Evolutionary conservation across 2,797 vertebrate genomes (phyloP), one percentile per base, ranked within the genome.

Genomic region (Cynodonichthys magdalenae): DNA sequence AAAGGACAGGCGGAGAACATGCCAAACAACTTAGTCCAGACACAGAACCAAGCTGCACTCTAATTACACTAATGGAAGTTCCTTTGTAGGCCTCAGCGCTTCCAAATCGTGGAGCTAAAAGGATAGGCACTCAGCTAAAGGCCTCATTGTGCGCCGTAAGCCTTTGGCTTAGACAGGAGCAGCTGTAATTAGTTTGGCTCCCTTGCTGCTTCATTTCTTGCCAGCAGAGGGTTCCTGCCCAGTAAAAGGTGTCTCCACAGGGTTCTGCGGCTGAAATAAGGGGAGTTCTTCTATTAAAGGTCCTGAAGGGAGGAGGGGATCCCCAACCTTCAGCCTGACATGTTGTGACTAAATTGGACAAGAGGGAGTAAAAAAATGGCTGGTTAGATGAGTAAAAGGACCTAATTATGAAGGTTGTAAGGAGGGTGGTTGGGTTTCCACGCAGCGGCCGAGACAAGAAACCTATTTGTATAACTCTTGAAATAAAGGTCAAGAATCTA

Each of bases 11-110:
- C 46, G 71, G 72, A 83, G 67, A 72, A 79, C 50, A 78, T 45
- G 73, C 66, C 84, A 81, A 87, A 90, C 82, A 89, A 89, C 85
- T 90, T 79, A 73, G 74, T 70, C 50, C 68, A 79, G 77, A 82
- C 78, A 75, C 81, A 73, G 79, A 85, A 84, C 77, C 84, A 82
- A 84, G 88, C 81, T 90, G 83, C 87, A 87, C 90, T 89, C 88
- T 93, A 93, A 93, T 94, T 93, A 92, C 90, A 73, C 89, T 92
- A 93, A 93, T 93, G 91, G 89, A 91, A 84, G 83, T 78, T 63
- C 81, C 81, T 87, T 92, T 92, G 87, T 93, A 74, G 76, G 75
- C 75, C 65, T 56, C 53, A 39, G 69, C 79, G 85, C 84, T 79
- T 83, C 85, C 80, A 83, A 79, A 83, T 80, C 65, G 66, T 67